These are phyloP conservation scores for Cantharis nigra DNA, from an alignment of 2,888 invertebrate species.

Conservation along the genomic window DNA sequence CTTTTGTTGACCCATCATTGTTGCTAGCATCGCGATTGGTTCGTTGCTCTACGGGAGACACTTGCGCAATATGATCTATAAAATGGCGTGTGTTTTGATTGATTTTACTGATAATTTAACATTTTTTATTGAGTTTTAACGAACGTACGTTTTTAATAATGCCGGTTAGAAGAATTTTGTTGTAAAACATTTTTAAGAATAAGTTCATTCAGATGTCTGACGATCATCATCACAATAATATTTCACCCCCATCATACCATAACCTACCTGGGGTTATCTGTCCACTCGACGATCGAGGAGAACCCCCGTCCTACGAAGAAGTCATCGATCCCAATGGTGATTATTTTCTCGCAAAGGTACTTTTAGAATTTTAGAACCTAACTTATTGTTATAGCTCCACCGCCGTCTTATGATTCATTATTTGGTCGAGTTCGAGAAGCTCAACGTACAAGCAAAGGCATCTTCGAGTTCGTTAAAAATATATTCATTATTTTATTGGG, in stretches of 20 bases:
- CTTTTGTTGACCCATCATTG: background rate
- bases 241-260: constrained; percentile 41
- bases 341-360: background rate
- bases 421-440: constrained; percentile 68
- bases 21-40: background rate
- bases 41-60: background rate
- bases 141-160: background rate
- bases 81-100: constrained; percentile 10
- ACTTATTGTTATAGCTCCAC: constrained; percentile 58
- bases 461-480: constrained; percentile 66
- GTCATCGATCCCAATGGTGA: constrained; percentile 65
- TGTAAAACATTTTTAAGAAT: background rate
- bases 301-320: constrained; percentile 67
- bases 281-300: constrained; percentile 51
- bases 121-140: background rate
- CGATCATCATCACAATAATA: constrained; percentile 31
- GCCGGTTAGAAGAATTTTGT: background rate
- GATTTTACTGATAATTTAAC: background rate
- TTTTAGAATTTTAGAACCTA: background rate
- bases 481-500: constrained; percentile 64
- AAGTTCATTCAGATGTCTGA: constrained; percentile 35
- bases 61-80: background rate
- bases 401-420: constrained; percentile 70
- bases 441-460: constrained; percentile 63
- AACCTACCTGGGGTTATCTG: constrained; percentile 38